Evolutionary conservation across 2,113 vertebrate genomes (phyloP).

Genomic region (Capricornis sumatraensis): DNA sequence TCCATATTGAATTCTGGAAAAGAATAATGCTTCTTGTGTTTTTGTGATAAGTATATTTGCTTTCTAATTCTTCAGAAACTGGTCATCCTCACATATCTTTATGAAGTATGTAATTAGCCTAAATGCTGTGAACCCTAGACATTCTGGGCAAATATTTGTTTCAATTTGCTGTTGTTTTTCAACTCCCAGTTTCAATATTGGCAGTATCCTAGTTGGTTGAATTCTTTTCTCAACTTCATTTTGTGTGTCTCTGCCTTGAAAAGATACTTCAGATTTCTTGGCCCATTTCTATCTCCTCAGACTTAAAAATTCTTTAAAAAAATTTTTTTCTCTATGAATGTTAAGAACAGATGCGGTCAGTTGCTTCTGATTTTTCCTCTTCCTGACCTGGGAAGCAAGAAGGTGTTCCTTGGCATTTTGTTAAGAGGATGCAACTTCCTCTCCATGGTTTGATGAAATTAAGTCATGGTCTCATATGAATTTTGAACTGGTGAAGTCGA

Average conservation of each 20-base stretch:
- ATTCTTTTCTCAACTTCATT: neutral
- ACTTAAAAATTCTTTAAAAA: neutral
- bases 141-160: neutral
- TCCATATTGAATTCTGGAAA: conserved; percentile 30
- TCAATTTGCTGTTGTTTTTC: conserved; percentile 1
- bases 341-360: conserved; percentile 9
- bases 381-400: neutral
- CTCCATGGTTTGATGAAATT: neutral
- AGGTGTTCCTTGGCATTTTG: neutral
- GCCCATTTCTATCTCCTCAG: neutral
- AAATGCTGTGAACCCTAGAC: neutral
- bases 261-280: conserved; percentile 25
- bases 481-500: neutral
- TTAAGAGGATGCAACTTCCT: neutral
- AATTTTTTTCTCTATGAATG: neutral
- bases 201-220: neutral
- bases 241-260: conserved; percentile 15
- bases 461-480: neutral
- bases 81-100: neutral
- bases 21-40: neutral
- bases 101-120: neutral
- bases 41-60: conserved; percentile 15
- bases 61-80: conserved; percentile 24
- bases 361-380: conserved; percentile 25
- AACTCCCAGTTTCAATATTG: neutral